phyloP scores from a whole-genome alignment of 1,140 invertebrate species.

The Trachymyrmex cornetzi region DNA sequence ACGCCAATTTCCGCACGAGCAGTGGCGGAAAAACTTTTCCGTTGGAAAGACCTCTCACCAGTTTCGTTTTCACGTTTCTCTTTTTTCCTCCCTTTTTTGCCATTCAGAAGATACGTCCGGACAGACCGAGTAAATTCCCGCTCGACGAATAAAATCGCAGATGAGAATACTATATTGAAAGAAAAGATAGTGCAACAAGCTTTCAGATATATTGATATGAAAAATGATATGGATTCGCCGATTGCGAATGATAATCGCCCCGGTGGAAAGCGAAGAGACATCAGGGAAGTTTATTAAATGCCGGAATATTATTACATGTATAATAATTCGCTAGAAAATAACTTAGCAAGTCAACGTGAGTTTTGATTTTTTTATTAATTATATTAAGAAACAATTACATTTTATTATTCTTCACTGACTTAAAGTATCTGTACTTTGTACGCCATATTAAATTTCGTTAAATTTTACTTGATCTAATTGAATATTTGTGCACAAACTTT shows the following conservation, averaged over 20 bases:
- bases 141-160: conserved; percentile 27
- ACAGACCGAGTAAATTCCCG: conserved; percentile 2
- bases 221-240: background rate
- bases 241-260: background rate
- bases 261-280: background rate
- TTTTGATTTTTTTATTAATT: background rate
- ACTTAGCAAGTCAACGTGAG: background rate
- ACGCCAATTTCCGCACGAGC: conserved; percentile 66
- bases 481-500: background rate
- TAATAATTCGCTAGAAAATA: background rate
- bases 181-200: conserved; percentile 10
- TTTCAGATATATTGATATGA: conserved; percentile 2
- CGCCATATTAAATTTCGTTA: background rate
- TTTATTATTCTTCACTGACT: background rate
- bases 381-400: conserved; percentile 6
- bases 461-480: background rate
- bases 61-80: conserved; percentile 37
- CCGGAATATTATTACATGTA: background rate
- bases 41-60: conserved; percentile 16
- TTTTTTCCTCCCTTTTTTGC: background rate
- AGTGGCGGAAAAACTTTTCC: conserved; percentile 57
- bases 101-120: conserved; percentile 22
- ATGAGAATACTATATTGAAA: conserved; percentile 1
- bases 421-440: background rate
- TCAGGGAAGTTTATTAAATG: conserved; percentile 24